phyloP scores from a whole-genome alignment of 2,888 invertebrate species.

The Melanotus villosus region DNA sequence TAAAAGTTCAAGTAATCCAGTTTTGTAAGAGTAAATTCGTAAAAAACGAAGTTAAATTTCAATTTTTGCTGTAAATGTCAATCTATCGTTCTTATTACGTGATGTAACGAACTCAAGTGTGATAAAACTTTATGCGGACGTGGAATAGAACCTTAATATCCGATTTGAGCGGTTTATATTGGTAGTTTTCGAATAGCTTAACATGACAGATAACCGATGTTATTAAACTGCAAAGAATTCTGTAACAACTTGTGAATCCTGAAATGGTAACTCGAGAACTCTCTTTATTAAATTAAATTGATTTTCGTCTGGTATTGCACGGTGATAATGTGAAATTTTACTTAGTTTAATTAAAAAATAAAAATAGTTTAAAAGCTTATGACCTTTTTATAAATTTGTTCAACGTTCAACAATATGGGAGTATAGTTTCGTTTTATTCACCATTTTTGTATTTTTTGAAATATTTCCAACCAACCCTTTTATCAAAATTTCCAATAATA shows the following conservation, averaged over 20 bases:
- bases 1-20: no score
- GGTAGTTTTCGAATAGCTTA: not conserved
- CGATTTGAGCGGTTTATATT: slow-evolving; percentile 1
- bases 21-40: no score
- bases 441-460: not conserved
- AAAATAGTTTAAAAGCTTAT: no score
- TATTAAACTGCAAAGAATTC: not conserved
- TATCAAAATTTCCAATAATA: no score
- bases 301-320: no score
- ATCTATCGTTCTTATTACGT: not conserved
- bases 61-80: not conserved
- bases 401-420: not conserved
- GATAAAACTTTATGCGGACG: slow-evolving; percentile 3
- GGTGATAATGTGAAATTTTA: no score
- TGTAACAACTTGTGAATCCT: not conserved
- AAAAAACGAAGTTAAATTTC: slow-evolving; percentile 3
- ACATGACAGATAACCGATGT: not conserved
- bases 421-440: not conserved
- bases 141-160: slow-evolving; percentile 10
- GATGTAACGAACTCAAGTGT: not conserved
- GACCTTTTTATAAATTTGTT: not conserved
- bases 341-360: no score
- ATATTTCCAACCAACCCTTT: no score
- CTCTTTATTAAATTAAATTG: no score
- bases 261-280: no score